Conservation (phyloP, 35 echinoderm and acorn worm species). For the Hemicentrotus pulcherrimus region DNA sequence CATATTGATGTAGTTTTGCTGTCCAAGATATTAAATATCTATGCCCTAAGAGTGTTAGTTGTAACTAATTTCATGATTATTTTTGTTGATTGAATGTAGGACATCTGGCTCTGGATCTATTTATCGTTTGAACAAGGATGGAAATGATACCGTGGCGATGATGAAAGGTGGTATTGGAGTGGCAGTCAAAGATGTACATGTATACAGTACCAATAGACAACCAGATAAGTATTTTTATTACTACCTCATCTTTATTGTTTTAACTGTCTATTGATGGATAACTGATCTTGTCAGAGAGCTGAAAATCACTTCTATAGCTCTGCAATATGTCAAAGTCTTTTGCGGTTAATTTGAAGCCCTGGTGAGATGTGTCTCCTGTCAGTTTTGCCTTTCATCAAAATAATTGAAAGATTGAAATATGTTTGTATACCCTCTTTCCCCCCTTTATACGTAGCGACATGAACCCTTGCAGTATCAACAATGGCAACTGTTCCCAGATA, state of each 20-base stretch:
- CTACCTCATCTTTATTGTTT: neutral
- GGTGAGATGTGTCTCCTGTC: neutral
- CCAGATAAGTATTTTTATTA: constrained; percentile 40
- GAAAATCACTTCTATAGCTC: neutral
- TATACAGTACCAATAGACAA: constrained; percentile 68
- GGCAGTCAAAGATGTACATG: constrained; percentile 75
- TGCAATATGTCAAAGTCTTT: neutral
- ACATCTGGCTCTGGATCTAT: constrained; percentile 62
- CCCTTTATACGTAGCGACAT: constrained; percentile 50
- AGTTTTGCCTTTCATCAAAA: neutral
- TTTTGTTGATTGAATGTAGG: constrained; percentile 27
- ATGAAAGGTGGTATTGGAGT: constrained; percentile 54
- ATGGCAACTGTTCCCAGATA: constrained; percentile 82
- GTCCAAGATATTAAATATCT: neutral
- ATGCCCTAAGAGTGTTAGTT: too few species aligned
- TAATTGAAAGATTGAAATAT: neutral
- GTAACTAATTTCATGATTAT: too few species aligned
- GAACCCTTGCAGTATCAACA: constrained; percentile 62
- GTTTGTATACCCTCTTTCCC: neutral
- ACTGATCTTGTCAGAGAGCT: neutral
- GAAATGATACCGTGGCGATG: neutral
- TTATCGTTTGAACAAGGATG: constrained; percentile 45
- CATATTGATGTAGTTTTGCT: too few species aligned
- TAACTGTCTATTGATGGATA: neutral
- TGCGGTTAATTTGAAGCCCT: neutral